Evolutionary conservation across 2,888 invertebrate genomes (phyloP), one percentile per base, ranked within the genome.

Genomic region (Bursaphelenchus okinawaensis): DNA sequence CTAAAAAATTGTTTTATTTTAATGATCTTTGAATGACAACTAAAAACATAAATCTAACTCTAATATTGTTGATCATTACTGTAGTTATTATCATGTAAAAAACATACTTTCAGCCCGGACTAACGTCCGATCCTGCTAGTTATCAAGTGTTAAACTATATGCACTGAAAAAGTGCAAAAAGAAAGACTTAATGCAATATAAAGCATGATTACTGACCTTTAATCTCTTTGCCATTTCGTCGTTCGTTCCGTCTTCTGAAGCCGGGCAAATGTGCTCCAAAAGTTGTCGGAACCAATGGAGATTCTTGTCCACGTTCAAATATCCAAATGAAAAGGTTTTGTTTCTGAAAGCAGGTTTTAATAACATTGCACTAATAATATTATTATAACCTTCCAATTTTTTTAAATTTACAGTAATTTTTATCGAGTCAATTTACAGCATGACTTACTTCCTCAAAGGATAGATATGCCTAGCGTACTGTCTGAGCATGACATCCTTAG

Each of bases 301-400:
- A 80, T 93, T 91, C 74, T 93, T 89, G 83, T 95, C 94, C 79
- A 96, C 88, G 78, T 91, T 88, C 86, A 96, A 88, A 83, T 91
- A 93, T 26, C 92, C 91, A 87, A 96, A 98, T 86, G 93, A 88
- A 67, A 98, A 87, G 0, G 93, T 94, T 85, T 94, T 95, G 86
- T 94, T 94, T 84, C 92, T 93, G 82, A n/a, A n/a, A 19, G 85
- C 83, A 66, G 68, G 65, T n/a, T n/a, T 54, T 26, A 27, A 24
- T 54, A 1, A 54, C 12, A 54, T 3, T 54, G 23, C 58, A 63
- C 22, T 31, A 4, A 19, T 31, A 16, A n/a, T n/a, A n/a, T n/a
- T n/a, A n/a, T n/a, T n/a, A n/a, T n/a, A n/a, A n/a, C n/a, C n/a
- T n/a, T n/a, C n/a, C n/a, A n/a, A n/a, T n/a, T n/a, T n/a, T n/a